Conservation (phyloP, 64 coral and sea anemone species). For the Pocillopora damicornis region DNA sequence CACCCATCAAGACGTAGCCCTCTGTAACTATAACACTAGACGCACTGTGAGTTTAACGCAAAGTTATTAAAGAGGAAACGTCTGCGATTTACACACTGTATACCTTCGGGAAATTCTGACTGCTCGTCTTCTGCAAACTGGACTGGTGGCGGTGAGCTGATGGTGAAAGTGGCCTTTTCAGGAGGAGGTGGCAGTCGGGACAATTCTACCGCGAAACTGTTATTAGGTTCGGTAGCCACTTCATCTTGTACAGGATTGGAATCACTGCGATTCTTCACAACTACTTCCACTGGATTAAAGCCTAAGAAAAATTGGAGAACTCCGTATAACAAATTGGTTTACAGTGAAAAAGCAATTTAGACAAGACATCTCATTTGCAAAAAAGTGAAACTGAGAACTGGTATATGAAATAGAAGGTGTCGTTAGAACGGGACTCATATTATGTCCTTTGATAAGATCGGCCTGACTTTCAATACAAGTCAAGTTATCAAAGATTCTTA, state of each 20-base stretch:
- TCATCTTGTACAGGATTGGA: constrained; percentile 1
- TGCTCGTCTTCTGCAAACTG: not conserved
- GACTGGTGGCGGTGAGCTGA: not conserved
- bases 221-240: not conserved
- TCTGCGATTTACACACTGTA: not conserved
- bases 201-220: not conserved
- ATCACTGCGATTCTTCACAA: constrained; percentile 8
- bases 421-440: too few relatives aligned
- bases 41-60: not conserved
- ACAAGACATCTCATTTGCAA: too few relatives aligned
- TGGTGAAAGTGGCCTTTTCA: not conserved
- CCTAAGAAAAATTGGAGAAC: not conserved
- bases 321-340: too few relatives aligned
- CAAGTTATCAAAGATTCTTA: too few relatives aligned
- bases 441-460: too few relatives aligned
- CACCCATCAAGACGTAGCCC: too few relatives aligned
- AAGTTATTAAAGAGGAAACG: not conserved
- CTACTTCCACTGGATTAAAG: not conserved
- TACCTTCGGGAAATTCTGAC: constrained; percentile 2
- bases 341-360: too few relatives aligned
- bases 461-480: too few relatives aligned
- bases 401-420: too few relatives aligned
- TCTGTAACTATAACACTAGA: not conserved
- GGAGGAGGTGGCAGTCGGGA: not conserved
- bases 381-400: too few relatives aligned